Evolutionary conservation across 2,888 invertebrate species (phyloP).

Genomic region (Parascotia fuliginaria): DNA sequence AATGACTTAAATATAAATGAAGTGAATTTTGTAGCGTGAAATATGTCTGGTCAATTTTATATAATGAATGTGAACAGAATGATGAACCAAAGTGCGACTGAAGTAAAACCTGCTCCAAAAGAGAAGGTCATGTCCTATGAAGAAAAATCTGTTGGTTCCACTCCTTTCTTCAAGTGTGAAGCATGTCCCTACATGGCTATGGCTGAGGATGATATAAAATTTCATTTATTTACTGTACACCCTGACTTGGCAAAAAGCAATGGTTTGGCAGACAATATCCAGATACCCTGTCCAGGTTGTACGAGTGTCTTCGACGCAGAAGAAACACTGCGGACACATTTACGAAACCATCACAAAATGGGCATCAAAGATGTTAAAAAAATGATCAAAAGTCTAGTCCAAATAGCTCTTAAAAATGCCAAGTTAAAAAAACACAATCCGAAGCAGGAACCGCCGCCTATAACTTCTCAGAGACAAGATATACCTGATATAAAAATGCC

Average conservation of each 20-base stretch:
- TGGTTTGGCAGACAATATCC: conserved; percentile 81
- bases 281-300: conserved; percentile 89
- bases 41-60: conserved; percentile 60
- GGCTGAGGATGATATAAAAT: conserved; percentile 81
- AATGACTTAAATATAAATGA: not conserved
- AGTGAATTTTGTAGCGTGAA: conserved; percentile 11
- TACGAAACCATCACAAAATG: conserved; percentile 89
- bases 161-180: conserved; percentile 83
- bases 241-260: conserved; percentile 81
- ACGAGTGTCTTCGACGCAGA: conserved; percentile 87
- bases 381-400: conserved; percentile 84
- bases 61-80: conserved; percentile 57
- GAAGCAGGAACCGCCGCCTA: conserved; percentile 37
- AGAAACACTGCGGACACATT: conserved; percentile 87
- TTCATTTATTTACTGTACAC: conserved; percentile 81
- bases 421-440: conserved; percentile 73
- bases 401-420: conserved; percentile 75
- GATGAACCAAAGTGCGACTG: conserved; percentile 40
- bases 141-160: conserved; percentile 80
- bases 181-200: conserved; percentile 84
- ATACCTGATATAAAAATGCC: conserved; percentile 72
- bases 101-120: conserved; percentile 49
- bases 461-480: conserved; percentile 47
- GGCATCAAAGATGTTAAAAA: conserved; percentile 85
- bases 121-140: conserved; percentile 81